These are phyloP conservation scores for Esox masquinongy DNA, from an alignment of 2,797 vertebrate genomes.

Conservation along the genomic window DNA sequence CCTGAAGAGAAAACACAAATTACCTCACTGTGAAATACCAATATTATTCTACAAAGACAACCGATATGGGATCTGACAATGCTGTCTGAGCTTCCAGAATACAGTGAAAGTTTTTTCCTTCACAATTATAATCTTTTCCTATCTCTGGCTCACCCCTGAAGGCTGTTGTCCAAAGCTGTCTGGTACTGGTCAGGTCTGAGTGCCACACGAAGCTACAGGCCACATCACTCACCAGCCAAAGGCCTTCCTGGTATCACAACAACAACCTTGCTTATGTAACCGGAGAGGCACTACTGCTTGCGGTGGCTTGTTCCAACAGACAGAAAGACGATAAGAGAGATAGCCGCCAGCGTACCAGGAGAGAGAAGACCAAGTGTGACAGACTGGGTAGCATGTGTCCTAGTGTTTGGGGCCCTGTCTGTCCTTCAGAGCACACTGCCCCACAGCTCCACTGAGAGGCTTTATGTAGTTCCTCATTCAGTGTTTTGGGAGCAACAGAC, in stretches of 20 bases:
- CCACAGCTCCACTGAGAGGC: slow-evolving; percentile 11
- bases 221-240: slow-evolving; percentile 58
- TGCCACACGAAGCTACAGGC: slow-evolving; percentile 64
- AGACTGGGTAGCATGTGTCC: slow-evolving; percentile 11
- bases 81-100: not conserved
- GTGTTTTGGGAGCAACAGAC: slow-evolving; percentile 37
- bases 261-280: slow-evolving; percentile 74
- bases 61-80: not conserved
- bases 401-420: slow-evolving; percentile 12
- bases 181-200: slow-evolving; percentile 58
- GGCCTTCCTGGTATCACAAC: slow-evolving; percentile 54
- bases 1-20: too few relatives aligned
- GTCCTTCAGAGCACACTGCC: slow-evolving; percentile 14
- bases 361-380: slow-evolving; percentile 6
- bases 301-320: slow-evolving; percentile 21
- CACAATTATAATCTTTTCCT: not conserved
- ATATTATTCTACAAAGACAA: not conserved
- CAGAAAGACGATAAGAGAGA: slow-evolving; percentile 8
- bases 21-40: not conserved
- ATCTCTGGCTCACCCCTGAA: slow-evolving; percentile 47
- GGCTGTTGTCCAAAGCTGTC: slow-evolving; percentile 41
- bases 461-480: slow-evolving; percentile 45
- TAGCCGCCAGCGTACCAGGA: slow-evolving; percentile 3
- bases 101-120: too few relatives aligned
- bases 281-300: slow-evolving; percentile 49